Conservation (phyloP, 2,797 vertebrate genomes). For the Lepidocolaptes lacrymiger region DNA sequence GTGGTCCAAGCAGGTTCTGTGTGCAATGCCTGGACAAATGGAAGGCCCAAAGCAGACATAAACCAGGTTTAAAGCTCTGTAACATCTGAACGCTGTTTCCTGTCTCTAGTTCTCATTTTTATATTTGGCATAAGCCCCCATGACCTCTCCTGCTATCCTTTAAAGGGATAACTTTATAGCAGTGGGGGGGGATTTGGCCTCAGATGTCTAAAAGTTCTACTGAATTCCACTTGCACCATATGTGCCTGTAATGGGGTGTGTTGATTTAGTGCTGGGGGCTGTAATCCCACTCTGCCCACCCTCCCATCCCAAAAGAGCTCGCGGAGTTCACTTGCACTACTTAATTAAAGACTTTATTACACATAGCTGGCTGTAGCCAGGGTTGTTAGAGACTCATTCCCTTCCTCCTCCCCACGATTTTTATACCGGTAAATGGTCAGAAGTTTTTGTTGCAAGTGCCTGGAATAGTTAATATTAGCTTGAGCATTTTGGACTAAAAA, state of each 20-base stretch:
- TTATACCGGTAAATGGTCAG: slow-evolving; percentile 26
- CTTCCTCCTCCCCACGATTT: background rate
- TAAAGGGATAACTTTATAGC: slow-evolving; percentile 70
- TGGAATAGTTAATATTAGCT: background rate
- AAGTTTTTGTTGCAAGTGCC: slow-evolving; percentile 17
- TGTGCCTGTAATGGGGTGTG: slow-evolving; percentile 18
- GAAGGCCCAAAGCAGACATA: slow-evolving; percentile 68
- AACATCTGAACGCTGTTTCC: slow-evolving; percentile 76
- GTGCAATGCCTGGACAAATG: slow-evolving; percentile 41
- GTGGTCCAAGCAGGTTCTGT: slow-evolving; percentile 48
- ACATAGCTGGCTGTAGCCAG: slow-evolving; percentile 65
- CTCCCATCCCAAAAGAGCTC: slow-evolving; percentile 40
- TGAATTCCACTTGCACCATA: slow-evolving; percentile 64
- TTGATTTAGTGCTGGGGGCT: slow-evolving; percentile 70
- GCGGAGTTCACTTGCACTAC: slow-evolving; percentile 62
- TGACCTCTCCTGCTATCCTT: slow-evolving; percentile 71
- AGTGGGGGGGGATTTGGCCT: slow-evolving; percentile 64
- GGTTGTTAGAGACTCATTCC: background rate
- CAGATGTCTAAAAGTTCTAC: slow-evolving; percentile 50
- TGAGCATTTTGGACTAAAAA: background rate
- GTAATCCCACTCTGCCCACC: slow-evolving; percentile 42
- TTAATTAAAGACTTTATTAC: slow-evolving; percentile 66
- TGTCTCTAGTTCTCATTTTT: slow-evolving; percentile 71
- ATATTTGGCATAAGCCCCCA: slow-evolving; percentile 69
- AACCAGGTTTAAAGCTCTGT: slow-evolving; percentile 63